A percentile compares a stretch with the other conserved stretches of the same genome.
Evolutionary conservation across 2,113 vertebrate species (phyloP).

Genomic region (Gavia stellata): DNA sequence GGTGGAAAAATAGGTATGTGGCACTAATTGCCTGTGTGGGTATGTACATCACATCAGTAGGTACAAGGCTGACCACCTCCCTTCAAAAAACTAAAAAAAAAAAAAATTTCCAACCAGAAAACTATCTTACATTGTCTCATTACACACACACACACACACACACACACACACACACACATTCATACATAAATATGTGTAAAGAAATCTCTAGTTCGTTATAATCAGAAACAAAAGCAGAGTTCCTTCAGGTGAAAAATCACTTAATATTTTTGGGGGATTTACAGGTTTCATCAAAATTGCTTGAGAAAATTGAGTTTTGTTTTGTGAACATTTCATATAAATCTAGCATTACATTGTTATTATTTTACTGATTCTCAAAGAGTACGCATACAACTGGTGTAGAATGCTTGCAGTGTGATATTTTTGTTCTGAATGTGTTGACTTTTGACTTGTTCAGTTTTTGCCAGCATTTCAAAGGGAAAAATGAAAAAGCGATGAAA

Average conservation of each 20-base stretch:
- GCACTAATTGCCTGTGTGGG: background rate
- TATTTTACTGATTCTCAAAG: background rate
- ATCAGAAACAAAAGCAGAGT: background rate
- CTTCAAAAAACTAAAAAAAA: background rate
- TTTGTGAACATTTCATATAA: background rate
- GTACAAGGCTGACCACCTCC: rapidly evolving
- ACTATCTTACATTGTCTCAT: background rate
- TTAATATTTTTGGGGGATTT: background rate
- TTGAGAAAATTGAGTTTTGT: background rate
- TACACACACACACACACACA: no score
- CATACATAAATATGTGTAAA: background rate
- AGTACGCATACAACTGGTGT: background rate
- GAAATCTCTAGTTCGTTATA: background rate
- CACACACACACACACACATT: background rate
- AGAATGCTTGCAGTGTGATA: background rate
- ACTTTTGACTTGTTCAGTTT: background rate
- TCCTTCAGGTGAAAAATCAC: background rate
- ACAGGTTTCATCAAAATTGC: background rate
- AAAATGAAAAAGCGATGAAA: background rate
- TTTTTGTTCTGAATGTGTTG: background rate
- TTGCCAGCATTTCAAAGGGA: background rate
- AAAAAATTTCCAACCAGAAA: background rate
- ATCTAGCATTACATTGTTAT: background rate
- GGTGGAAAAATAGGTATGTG: background rate
- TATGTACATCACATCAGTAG: no score